Percentiles rank a stretch among this genome's conserved stretches.
Conservation (phyloP, 2,113 vertebrate genomes). For the Neogobius melanostomus region DNA sequence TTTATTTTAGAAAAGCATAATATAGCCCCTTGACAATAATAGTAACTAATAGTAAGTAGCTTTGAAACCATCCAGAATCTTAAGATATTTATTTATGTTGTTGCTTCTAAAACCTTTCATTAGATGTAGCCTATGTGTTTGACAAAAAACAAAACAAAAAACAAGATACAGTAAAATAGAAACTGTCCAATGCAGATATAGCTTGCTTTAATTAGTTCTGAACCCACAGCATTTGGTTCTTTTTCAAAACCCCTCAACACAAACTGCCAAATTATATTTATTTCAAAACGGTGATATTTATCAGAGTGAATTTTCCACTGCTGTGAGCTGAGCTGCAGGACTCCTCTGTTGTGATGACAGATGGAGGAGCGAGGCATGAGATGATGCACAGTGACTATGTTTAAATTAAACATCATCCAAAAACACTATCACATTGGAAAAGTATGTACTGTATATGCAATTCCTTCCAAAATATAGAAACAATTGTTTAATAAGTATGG, state of each 20-base stretch:
- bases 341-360: slow-evolving; percentile 30
- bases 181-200: slow-evolving; percentile 2
- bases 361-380: slow-evolving; percentile 32
- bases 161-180: not conserved
- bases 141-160: no score
- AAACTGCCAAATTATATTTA: slow-evolving; percentile 15
- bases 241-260: slow-evolving; percentile 3
- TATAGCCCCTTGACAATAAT: not conserved
- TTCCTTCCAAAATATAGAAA: not conserved
- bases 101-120: no score
- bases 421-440: slow-evolving; percentile 7
- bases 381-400: slow-evolving; percentile 6
- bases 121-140: no score
- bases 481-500: not conserved
- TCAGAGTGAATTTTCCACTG: slow-evolving; percentile 21
- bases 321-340: slow-evolving; percentile 34
- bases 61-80: not conserved
- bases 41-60: not conserved
- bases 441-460: not conserved
- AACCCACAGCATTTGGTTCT: not conserved
- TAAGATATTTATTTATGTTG: not conserved
- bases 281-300: slow-evolving; percentile 14
- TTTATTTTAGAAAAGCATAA: not conserved
- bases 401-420: slow-evolving; percentile 22
- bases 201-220: slow-evolving; percentile 1